Evolutionary conservation across 2,113 vertebrate species (phyloP).

Genomic region (Mystacornis crossleyi): DNA sequence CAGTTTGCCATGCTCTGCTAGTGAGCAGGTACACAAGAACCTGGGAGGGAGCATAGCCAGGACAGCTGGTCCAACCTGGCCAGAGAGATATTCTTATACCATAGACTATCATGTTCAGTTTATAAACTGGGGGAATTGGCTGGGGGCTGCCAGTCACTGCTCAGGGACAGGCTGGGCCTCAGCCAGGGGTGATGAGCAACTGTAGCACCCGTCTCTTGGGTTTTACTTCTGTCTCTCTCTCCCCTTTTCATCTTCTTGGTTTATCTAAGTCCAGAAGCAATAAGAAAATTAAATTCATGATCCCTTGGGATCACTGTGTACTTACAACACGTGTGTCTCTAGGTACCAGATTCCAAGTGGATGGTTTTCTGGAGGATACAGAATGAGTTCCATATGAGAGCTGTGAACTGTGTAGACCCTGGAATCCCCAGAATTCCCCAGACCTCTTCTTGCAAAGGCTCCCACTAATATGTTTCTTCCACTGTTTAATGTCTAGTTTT

Average conservation of each 20-base stretch:
- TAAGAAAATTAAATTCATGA: neutral
- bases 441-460: constrained; percentile 62
- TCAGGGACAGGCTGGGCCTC: neutral
- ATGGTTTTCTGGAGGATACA: constrained; percentile 64
- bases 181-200: neutral
- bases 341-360: constrained; percentile 60
- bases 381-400: constrained; percentile 69
- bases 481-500: neutral
- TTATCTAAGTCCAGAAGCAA: neutral
- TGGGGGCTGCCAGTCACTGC: neutral
- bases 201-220: neutral
- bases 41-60: neutral
- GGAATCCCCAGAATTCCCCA: constrained; percentile 61
- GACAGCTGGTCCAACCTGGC: neutral
- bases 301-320: neutral
- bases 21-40: neutral
- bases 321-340: neutral
- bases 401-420: constrained; percentile 63
- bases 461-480: constrained; percentile 52
- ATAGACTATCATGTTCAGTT: accelerated
- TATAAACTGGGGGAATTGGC: neutral
- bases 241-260: neutral
- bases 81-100: neutral
- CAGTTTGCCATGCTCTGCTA: neutral
- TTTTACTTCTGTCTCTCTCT: neutral